Evolutionary conservation across 2,113 vertebrate genomes (phyloP).

Genomic region (Anarhynchus alexandrinus): DNA sequence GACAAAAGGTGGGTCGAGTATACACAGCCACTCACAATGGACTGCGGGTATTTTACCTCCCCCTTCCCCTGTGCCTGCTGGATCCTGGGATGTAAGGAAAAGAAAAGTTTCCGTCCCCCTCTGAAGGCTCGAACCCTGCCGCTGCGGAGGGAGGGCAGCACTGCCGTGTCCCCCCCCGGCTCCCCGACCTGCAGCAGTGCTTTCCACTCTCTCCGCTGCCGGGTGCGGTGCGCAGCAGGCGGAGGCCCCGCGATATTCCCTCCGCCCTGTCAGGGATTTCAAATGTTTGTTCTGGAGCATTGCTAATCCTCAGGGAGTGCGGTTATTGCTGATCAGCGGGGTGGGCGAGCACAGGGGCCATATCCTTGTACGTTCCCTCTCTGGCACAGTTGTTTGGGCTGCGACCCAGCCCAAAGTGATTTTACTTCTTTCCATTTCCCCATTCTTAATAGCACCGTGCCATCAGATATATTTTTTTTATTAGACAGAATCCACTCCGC

Average conservation of each 20-base stretch:
- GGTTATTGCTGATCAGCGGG: background rate
- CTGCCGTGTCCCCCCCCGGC: rapidly evolving
- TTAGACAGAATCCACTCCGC: background rate
- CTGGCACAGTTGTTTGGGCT: background rate
- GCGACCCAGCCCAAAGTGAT: background rate
- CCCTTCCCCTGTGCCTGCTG: rapidly evolving
- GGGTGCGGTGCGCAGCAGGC: no score
- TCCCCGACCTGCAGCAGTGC: rapidly evolving
- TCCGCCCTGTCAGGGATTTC: background rate
- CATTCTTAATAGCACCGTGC: background rate
- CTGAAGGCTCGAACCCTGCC: background rate
- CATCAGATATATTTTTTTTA: background rate
- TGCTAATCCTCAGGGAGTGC: background rate
- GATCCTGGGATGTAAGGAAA: background rate
- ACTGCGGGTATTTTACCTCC: background rate
- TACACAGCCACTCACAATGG: background rate
- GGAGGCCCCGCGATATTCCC: rapidly evolving
- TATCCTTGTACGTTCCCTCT: rapidly evolving
- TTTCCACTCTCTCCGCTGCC: background rate
- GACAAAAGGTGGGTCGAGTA: background rate
- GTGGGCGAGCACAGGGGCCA: background rate
- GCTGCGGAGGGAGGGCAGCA: background rate
- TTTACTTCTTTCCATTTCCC: background rate
- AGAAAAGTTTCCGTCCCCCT: background rate
- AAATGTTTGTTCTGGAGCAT: background rate